A percentile compares a stretch with the other conserved stretches of the same genome.
Evolutionary conservation across 2,797 vertebrate species (phyloP).

Genomic region (Amphiprion clarkii): DNA sequence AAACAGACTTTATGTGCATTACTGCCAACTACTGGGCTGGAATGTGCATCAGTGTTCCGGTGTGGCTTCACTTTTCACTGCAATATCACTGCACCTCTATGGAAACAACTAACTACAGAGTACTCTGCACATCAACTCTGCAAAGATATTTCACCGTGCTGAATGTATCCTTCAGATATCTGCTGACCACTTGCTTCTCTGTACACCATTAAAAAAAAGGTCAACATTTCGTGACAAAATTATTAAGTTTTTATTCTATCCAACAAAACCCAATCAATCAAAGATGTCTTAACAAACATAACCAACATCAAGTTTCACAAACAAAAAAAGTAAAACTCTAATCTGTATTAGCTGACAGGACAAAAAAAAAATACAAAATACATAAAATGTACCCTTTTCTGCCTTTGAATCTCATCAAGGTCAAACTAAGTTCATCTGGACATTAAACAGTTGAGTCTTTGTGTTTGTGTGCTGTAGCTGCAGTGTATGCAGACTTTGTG

Average conservation of each 20-base stretch:
- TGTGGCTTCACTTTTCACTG: too few relatives aligned
- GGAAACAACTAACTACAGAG: too few relatives aligned
- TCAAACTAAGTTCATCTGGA: slow-evolving; percentile 43
- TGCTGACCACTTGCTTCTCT: too few relatives aligned
- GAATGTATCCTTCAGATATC: too few relatives aligned
- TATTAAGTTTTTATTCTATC: not conserved
- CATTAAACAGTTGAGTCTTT: slow-evolving; percentile 26
- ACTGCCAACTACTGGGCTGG: too few relatives aligned
- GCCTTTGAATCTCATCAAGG: slow-evolving; percentile 4
- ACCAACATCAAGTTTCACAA: not conserved
- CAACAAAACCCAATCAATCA: too few relatives aligned
- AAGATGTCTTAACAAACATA: not conserved
- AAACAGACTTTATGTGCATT: too few relatives aligned
- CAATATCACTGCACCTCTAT: too few relatives aligned
- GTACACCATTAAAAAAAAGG: too few relatives aligned
- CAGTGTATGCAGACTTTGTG: slow-evolving; percentile 54
- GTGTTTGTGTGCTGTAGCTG: slow-evolving; percentile 28
- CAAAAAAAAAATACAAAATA: not conserved
- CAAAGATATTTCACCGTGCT: too few relatives aligned
- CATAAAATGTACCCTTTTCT: not conserved
- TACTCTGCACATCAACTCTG: too few relatives aligned
- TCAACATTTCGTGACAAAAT: not conserved
- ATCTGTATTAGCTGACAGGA: not conserved
- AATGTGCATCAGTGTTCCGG: too few relatives aligned
- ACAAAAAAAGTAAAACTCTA: not conserved